These are phyloP conservation scores for Centropyge bicolor DNA, from an alignment of 2,797 vertebrate species.

Conservation along the genomic window DNA sequence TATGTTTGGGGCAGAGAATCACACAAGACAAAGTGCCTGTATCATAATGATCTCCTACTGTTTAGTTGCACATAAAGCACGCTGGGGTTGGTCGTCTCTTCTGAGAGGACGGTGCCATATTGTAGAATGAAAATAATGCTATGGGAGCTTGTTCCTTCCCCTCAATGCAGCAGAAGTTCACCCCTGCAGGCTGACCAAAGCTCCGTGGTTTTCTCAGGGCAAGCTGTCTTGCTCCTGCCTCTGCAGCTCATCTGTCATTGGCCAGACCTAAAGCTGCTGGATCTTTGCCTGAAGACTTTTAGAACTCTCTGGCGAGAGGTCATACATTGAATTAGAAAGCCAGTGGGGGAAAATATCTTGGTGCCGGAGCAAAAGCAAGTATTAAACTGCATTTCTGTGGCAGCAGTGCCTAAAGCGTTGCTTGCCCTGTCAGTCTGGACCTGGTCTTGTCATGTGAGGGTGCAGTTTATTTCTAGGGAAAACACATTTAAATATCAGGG, in stretches of 20 bases:
- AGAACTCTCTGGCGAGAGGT: conserved; percentile 85
- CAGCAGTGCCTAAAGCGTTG: conserved; percentile 67
- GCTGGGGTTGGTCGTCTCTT: conserved; percentile 57
- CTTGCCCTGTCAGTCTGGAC: conserved; percentile 62
- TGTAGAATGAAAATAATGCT: conserved; percentile 69
- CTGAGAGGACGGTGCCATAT: conserved; percentile 62
- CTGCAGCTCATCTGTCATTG: conserved; percentile 84
- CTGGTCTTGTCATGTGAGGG: conserved; percentile 50
- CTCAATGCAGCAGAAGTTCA: conserved; percentile 69
- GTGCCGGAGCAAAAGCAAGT: conserved; percentile 76
- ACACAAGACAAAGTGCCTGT: conserved; percentile 51
- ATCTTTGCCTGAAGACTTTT: conserved; percentile 85
- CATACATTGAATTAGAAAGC: conserved; percentile 85
- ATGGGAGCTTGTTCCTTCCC: conserved; percentile 55
- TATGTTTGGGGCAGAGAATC: conserved; percentile 36
- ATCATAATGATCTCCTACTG: conserved; percentile 55
- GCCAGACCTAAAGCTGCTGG: conserved; percentile 83
- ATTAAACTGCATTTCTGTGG: conserved; percentile 81
- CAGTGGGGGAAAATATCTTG: conserved; percentile 77
- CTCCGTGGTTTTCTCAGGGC: conserved; percentile 82
- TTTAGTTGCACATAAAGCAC: conserved; percentile 53
- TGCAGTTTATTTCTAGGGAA: conserved; percentile 57
- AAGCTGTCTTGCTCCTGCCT: conserved; percentile 81
- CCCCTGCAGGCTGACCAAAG: conserved; percentile 82
- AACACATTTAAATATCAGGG: conserved; percentile 60